These are phyloP conservation scores for Enhydra lutris DNA, from an alignment of 2,113 vertebrate species.

Conservation along the genomic window DNA sequence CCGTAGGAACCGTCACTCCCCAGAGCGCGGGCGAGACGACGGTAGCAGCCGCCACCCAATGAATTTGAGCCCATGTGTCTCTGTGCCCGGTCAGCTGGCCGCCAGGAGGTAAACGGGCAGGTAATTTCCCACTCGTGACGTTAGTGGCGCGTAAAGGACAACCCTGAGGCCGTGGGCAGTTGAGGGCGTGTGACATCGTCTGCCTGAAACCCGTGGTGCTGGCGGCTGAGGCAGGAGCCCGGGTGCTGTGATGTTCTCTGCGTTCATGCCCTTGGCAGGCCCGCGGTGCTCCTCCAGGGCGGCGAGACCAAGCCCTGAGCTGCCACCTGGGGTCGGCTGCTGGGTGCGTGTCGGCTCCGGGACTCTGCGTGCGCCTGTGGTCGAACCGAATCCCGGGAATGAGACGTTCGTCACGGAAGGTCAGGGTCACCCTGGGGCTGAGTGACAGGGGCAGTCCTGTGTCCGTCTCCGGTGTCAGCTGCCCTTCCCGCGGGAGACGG, in stretches of 20 bases:
- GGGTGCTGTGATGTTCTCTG: too few relatives aligned
- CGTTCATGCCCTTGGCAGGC: too few relatives aligned
- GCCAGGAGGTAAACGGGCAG: not conserved
- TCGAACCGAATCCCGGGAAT: constrained; percentile 8
- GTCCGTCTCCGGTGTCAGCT: constrained; percentile 81
- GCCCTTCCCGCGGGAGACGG: constrained; percentile 66
- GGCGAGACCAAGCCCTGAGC: not conserved
- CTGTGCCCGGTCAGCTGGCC: not conserved
- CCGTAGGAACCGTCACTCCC: not conserved
- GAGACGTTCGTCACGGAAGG: constrained; percentile 23
- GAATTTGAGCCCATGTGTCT: not conserved
- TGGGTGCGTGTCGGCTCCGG: not conserved
- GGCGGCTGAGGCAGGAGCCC: accelerated
- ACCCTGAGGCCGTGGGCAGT: accelerated
- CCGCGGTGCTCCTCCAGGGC: not conserved
- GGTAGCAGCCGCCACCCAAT: not conserved
- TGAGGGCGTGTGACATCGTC: accelerated
- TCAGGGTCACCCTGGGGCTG: constrained; percentile 29
- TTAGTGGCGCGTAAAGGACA: not conserved
- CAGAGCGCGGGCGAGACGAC: too few relatives aligned
- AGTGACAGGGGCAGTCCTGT: constrained; percentile 81
- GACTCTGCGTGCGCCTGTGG: not conserved
- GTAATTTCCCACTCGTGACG: accelerated
- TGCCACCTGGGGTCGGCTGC: too few relatives aligned
- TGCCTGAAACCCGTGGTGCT: not conserved